Evolutionary conservation across 35 echinoderm and acorn worm species (phyloP).

Genomic region (Eucidaris tribuloides): DNA sequence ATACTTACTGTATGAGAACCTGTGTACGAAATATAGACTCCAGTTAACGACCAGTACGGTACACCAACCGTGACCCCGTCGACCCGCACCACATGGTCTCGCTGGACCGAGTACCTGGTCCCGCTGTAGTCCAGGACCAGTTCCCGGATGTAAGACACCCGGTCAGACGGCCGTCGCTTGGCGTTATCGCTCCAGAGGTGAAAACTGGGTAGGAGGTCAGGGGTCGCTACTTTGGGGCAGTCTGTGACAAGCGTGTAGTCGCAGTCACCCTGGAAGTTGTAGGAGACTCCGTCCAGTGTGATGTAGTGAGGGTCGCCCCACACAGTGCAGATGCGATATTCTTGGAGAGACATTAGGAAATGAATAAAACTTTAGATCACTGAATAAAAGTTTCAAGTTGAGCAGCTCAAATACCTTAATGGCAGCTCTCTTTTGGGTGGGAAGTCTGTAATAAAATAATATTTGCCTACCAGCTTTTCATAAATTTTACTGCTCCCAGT

Average conservation of each 20-base stretch:
- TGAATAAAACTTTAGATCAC: too few relatives aligned
- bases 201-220: constrained; percentile 32
- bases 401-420: too few relatives aligned
- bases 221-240: background rate
- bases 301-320: constrained; percentile 92
- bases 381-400: too few relatives aligned
- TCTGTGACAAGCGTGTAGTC: constrained; percentile 62
- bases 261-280: constrained; percentile 70
- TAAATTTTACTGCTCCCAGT: too few relatives aligned
- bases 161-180: constrained; percentile 49
- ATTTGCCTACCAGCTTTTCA: too few relatives aligned
- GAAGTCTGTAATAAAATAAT: too few relatives aligned
- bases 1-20: constrained; percentile 63
- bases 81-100: constrained; percentile 42
- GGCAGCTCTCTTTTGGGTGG: too few relatives aligned
- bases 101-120: constrained; percentile 29
- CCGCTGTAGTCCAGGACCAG: constrained; percentile 27
- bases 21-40: constrained; percentile 51
- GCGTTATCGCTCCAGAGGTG: constrained; percentile 49
- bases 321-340: constrained; percentile 43
- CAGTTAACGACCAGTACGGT: constrained; percentile 17
- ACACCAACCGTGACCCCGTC: constrained; percentile 37
- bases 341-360: too few relatives aligned
- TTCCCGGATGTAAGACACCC: constrained; percentile 50
- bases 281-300: constrained; percentile 54